A percentile compares a stretch with the other conserved stretches of the same genome.
Conservation (phyloP, 53 echinoderm and acorn worm genomes). For the Arbacia lixula region DNA sequence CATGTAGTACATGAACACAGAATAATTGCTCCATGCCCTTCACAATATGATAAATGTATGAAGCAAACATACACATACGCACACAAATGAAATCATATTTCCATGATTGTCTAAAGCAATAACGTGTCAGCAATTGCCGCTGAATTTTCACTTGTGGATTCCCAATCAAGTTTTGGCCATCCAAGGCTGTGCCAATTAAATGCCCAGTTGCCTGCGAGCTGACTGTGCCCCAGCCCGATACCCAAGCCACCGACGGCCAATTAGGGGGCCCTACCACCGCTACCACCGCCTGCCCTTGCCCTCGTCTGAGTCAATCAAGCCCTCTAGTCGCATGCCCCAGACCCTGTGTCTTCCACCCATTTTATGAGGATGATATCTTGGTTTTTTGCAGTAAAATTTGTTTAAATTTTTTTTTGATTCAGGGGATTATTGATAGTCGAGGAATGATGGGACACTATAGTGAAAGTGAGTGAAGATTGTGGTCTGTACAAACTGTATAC, state of each 20-base stretch:
- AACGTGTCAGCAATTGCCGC: constrained; percentile 38
- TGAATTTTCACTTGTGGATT: constrained; percentile 54
- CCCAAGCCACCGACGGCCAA: constrained; percentile 6
- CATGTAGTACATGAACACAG: neutral
- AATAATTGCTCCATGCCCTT: neutral
- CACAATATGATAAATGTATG: too few species aligned
- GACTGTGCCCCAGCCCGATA: constrained; percentile 1
- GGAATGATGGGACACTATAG: too few species aligned
- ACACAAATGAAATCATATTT: constrained; percentile 19
- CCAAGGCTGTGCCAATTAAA: constrained; percentile 55
- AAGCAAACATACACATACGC: too few species aligned
- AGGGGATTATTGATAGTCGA: too few species aligned
- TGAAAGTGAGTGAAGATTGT: too few species aligned
- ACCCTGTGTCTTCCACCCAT: too few species aligned
- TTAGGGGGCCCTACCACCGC: constrained; percentile 18
- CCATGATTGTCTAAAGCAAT: constrained; percentile 11
- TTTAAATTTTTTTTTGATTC: too few species aligned
- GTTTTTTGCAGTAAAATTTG: too few species aligned
- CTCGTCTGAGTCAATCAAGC: constrained; percentile 24
- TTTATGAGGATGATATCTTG: too few species aligned
- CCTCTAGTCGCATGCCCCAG: too few species aligned
- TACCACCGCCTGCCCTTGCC: neutral
- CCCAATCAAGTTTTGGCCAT: constrained; percentile 11
- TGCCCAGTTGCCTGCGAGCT: constrained; percentile 7
- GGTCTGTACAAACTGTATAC: too few species aligned